Percentiles rank a stretch among this genome's conserved stretches.
Conservation (phyloP, 2,113 vertebrate species). For the Hoplias malabaricus region DNA sequence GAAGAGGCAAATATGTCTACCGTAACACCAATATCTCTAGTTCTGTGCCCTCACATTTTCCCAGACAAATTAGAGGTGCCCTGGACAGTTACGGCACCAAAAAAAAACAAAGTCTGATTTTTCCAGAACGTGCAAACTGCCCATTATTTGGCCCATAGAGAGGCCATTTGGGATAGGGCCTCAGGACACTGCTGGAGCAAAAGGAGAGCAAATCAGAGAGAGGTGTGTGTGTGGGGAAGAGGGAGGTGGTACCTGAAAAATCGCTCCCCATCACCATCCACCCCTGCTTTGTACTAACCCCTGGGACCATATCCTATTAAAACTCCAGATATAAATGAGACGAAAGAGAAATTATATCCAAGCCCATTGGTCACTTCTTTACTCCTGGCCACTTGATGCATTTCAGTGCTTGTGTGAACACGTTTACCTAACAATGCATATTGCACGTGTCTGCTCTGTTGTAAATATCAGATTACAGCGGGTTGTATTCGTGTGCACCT, state of each 20-base stretch:
- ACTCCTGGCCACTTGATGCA: background rate
- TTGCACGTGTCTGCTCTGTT: background rate
- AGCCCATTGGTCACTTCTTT: background rate
- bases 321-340: constrained; percentile 57
- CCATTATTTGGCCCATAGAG: constrained; percentile 84
- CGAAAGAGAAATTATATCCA: constrained; percentile 15
- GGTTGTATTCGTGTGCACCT: constrained; percentile 13
- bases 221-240: constrained; percentile 54
- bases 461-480: background rate
- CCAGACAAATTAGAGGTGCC: constrained; percentile 83
- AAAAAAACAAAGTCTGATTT: constrained; percentile 80
- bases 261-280: constrained; percentile 71
- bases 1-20: constrained; percentile 31
- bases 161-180: constrained; percentile 80
- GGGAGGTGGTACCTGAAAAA: constrained; percentile 70
- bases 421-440: background rate
- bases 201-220: constrained; percentile 54
- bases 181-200: constrained; percentile 67
- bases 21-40: constrained; percentile 38
- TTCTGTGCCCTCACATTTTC: constrained; percentile 62
- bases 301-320: constrained; percentile 68
- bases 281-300: constrained; percentile 70
- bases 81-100: constrained; percentile 72
- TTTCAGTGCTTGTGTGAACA: background rate
- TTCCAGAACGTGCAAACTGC: constrained; percentile 80